Evolutionary conservation across 2,888 invertebrate genomes (phyloP).

Genomic region (Drosophila stalkeri): DNA sequence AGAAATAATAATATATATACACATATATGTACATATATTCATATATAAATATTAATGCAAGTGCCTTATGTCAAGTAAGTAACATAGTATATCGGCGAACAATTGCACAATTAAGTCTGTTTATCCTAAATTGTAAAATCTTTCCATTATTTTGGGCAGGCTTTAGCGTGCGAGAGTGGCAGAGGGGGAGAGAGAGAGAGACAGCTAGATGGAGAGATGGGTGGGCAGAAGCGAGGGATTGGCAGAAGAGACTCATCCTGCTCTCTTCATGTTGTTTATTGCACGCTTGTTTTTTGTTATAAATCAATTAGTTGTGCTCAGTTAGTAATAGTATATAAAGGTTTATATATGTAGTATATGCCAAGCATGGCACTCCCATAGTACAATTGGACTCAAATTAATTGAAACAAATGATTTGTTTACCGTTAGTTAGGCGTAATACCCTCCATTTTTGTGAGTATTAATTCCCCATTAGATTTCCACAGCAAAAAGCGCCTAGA

Average conservation of each 20-base stretch:
- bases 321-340: background rate
- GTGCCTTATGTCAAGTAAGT: constrained; percentile 38
- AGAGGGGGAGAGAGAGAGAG: background rate
- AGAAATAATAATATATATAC: background rate
- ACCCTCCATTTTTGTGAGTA: constrained; percentile 5
- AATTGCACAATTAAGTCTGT: background rate
- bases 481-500: background rate
- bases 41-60: constrained; percentile 1
- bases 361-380: constrained; percentile 11
- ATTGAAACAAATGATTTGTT: constrained; percentile 21
- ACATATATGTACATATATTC: background rate
- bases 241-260: constrained; percentile 7
- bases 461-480: background rate
- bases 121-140: constrained; percentile 7
- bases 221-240: background rate
- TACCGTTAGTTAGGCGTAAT: constrained; percentile 1
- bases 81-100: background rate
- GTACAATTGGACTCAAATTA: constrained; percentile 22
- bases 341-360: background rate
- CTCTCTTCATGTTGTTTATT: constrained; percentile 2
- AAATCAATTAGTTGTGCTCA: constrained; percentile 46
- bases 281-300: constrained; percentile 31
- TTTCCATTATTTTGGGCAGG: constrained; percentile 5
- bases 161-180: background rate
- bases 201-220: background rate